Evolutionary conservation across 2,113 vertebrate genomes (phyloP).

Genomic region (Corythaixoides concolor): DNA sequence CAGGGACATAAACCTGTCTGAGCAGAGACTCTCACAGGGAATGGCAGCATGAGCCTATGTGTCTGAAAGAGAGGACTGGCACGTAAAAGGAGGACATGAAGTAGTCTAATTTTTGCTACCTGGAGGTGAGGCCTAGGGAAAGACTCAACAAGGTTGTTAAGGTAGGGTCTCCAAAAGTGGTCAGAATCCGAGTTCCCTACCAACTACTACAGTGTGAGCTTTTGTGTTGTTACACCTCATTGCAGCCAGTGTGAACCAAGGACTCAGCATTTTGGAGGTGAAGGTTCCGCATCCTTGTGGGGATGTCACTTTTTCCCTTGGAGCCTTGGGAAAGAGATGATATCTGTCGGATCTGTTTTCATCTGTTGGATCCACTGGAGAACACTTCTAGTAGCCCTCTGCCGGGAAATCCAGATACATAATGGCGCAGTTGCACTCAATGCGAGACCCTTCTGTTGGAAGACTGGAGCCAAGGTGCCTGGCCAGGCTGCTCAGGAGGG

Average conservation of each 20-base stretch:
- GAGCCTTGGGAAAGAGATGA: neutral
- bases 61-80: neutral
- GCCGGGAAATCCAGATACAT: neutral
- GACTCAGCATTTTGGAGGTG: neutral
- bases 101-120: neutral
- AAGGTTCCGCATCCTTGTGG: neutral
- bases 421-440: neutral
- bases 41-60: neutral
- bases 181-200: neutral
- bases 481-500: neutral
- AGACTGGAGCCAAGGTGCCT: neutral
- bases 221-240: neutral
- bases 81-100: neutral
- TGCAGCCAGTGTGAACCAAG: neutral
- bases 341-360: neutral
- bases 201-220: neutral
- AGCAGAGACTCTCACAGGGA: neutral
- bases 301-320: neutral
- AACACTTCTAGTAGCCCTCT: neutral
- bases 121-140: neutral
- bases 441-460: neutral
- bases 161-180: neutral
- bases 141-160: neutral
- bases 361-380: neutral
- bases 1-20: neutral